These are phyloP conservation scores for Mamestra configurata DNA, from an alignment of 1,140 invertebrate species.

Conservation along the genomic window DNA sequence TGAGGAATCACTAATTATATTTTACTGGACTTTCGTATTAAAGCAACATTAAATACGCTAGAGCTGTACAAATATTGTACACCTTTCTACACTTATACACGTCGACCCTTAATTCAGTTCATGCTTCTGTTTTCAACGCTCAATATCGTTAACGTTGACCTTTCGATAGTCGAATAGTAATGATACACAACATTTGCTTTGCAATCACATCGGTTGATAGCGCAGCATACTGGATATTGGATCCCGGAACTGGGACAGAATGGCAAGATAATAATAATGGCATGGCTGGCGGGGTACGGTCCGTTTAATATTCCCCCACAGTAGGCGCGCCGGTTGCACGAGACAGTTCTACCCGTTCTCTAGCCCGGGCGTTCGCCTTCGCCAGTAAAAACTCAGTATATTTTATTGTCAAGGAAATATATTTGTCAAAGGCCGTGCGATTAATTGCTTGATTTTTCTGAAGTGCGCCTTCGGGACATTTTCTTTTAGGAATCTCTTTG, in stretches of 20 bases:
- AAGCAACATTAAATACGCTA: constrained; percentile 75
- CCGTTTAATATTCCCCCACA: constrained; percentile 81
- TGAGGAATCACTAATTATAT: constrained; percentile 88
- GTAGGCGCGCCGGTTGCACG: constrained; percentile 73
- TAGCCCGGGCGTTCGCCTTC: constrained; percentile 60
- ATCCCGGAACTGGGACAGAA: constrained; percentile 57
- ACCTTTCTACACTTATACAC: constrained; percentile 27
- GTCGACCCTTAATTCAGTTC: neutral
- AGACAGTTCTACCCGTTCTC: constrained; percentile 78
- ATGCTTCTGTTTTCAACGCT: neutral
- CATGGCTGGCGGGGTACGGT: constrained; percentile 52
- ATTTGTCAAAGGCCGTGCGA: constrained; percentile 80
- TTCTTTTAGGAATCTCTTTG: constrained; percentile 59
- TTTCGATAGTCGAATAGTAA: constrained; percentile 38
- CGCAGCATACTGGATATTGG: constrained; percentile 50
- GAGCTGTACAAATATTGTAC: constrained; percentile 49
- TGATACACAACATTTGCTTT: constrained; percentile 46
- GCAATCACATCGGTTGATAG: constrained; percentile 38
- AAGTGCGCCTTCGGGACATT: constrained; percentile 61
- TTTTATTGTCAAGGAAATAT: constrained; percentile 84
- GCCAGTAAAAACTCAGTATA: constrained; percentile 80
- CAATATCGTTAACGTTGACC: constrained; percentile 24
- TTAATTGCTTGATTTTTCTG: constrained; percentile 76
- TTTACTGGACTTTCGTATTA: constrained; percentile 85
- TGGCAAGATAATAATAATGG: constrained; percentile 57